Evolutionary conservation across 2,797 vertebrate genomes (phyloP).

Genomic region (Coendou prehensilis): DNA sequence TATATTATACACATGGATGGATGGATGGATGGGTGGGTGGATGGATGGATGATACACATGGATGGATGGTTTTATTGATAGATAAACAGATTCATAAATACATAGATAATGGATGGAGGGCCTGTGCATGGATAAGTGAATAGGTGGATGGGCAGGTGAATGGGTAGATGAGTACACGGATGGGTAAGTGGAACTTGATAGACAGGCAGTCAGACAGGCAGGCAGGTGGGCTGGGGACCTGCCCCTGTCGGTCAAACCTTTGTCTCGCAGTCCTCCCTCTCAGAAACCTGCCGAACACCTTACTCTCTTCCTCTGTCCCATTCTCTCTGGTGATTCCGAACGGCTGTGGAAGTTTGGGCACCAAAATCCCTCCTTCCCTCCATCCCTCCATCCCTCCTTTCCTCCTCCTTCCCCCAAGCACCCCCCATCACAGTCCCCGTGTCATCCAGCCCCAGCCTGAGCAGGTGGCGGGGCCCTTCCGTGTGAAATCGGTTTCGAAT

Average conservation of each 20-base stretch:
- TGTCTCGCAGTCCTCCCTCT: not conserved
- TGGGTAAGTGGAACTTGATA: not conserved
- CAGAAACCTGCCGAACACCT: too few relatives aligned
- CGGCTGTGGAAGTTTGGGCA: not conserved
- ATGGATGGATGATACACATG: not conserved
- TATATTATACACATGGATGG: too few relatives aligned
- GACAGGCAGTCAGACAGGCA: too few relatives aligned
- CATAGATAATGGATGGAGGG: not conserved
- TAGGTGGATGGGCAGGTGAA: too few relatives aligned
- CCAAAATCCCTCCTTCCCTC: too few relatives aligned
- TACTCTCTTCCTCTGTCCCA: too few relatives aligned
- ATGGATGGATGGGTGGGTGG: not conserved
- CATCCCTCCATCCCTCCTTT: too few relatives aligned
- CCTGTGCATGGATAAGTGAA: not conserved
- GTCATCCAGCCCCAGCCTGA: too few relatives aligned
- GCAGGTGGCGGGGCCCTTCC: not conserved
- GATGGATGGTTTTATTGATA: not conserved
- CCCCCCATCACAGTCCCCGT: too few relatives aligned
- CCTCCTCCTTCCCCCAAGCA: too few relatives aligned
- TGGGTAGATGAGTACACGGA: not conserved
- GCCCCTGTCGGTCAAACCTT: accelerated
- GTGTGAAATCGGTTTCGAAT: not conserved
- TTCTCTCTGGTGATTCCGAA: not conserved
- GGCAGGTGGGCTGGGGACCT: not conserved
- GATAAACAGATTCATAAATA: not conserved